These are phyloP conservation scores for Vulpes ferrilata DNA, from an alignment of 2,113 vertebrate species.

Conservation along the genomic window DNA sequence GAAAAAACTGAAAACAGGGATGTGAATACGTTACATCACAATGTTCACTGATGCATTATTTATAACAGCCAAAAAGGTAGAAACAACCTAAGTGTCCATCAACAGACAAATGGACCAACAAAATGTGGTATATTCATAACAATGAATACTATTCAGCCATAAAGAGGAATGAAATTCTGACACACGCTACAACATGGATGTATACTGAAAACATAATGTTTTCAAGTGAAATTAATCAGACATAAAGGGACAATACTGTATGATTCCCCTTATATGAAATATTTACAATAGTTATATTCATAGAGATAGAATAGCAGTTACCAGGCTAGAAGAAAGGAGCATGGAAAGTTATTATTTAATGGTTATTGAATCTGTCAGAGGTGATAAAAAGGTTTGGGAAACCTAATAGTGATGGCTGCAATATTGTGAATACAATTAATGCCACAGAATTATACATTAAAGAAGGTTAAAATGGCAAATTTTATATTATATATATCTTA, in stretches of 20 bases:
- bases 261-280: not conserved
- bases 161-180: slow-evolving; percentile 14
- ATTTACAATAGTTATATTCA: not conserved
- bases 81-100: not conserved
- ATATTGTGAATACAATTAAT: not conserved
- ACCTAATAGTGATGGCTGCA: not conserved
- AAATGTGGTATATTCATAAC: not conserved
- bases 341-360: not conserved
- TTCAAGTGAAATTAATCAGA: slow-evolving; percentile 31
- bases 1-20: not conserved
- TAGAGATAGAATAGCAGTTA: not conserved
- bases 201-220: not conserved
- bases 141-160: not conserved
- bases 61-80: not conserved
- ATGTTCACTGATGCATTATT: not conserved
- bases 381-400: not conserved
- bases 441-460: not conserved
- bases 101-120: not conserved
- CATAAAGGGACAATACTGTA: not conserved
- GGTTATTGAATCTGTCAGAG: not conserved
- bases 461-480: slow-evolving; percentile 4
- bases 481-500: not conserved
- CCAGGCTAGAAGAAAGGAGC: not conserved
- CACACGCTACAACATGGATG: not conserved
- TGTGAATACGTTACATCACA: not conserved